phyloP scores from a whole-genome alignment of 2,113 vertebrate genomes.

The Petaurus breviceps region DNA sequence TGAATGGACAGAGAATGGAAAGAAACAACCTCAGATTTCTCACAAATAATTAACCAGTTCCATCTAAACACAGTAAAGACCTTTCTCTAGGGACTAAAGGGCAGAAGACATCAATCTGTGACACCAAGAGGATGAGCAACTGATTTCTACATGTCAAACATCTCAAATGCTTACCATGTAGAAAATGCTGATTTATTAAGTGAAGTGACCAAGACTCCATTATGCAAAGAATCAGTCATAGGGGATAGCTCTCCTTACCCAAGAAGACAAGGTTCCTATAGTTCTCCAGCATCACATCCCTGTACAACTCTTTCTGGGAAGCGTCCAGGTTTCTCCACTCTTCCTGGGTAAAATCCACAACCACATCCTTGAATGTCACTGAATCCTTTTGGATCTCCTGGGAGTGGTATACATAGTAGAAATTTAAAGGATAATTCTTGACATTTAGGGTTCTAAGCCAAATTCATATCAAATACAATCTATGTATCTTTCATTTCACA shows the following conservation, averaged over 20 bases:
- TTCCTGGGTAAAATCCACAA: not conserved
- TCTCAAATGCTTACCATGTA: not conserved
- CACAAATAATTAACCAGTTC: not conserved
- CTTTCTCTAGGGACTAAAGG: not conserved
- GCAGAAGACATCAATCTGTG: not conserved
- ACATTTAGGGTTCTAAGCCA: not conserved
- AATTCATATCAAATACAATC: not conserved
- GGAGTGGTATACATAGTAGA: not conserved
- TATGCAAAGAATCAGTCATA: not conserved
- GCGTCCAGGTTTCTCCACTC: not conserved
- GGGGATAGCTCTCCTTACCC: not conserved
- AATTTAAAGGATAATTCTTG: not conserved
- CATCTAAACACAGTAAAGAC: not conserved
- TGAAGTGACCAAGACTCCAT: not conserved
- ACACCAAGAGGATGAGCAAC: not conserved
- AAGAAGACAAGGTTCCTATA: not conserved
- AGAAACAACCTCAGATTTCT: not conserved
- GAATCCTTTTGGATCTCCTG: not conserved
- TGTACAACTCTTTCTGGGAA: not conserved
- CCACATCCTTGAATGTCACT: not conserved
- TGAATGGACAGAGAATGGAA: not conserved
- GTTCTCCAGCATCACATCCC: not conserved
- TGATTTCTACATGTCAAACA: not conserved
- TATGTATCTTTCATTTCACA: not conserved
- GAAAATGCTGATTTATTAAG: not conserved